Evolutionary conservation across 1,140 invertebrate genomes (phyloP).

Genomic region (Diachasma alloeum): DNA sequence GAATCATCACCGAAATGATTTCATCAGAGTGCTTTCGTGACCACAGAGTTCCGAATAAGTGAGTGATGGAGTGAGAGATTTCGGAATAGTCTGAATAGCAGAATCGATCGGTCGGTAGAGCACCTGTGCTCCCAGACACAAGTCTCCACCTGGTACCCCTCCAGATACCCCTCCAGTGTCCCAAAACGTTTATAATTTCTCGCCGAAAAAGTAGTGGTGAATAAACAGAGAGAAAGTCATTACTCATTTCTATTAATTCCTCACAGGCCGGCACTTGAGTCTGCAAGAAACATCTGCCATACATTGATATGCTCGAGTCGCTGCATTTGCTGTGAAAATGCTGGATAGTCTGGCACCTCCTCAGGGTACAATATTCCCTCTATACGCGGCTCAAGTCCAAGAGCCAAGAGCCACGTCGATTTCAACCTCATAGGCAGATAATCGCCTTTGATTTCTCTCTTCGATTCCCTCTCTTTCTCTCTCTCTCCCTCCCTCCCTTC

Average conservation of each 20-base stretch:
- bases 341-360: slow-evolving; percentile 25
- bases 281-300: neutral
- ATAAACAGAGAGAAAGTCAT: neutral
- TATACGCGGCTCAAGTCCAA: slow-evolving; percentile 36
- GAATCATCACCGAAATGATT: no score
- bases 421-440: slow-evolving; percentile 64
- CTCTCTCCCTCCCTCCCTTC: slow-evolving; percentile 19
- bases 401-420: slow-evolving; percentile 58
- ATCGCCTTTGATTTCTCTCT: slow-evolving; percentile 66
- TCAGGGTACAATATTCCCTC: slow-evolving; percentile 13
- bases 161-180: neutral
- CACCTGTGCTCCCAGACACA: no score
- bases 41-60: no score
- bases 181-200: neutral
- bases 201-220: neutral
- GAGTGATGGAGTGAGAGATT: no score
- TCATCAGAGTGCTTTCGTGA: no score
- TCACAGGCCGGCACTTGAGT: neutral
- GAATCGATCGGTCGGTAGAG: no score
- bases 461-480: slow-evolving; percentile 49
- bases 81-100: no score
- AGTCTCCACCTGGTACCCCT: no score
- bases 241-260: neutral
- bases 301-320: neutral
- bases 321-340: slow-evolving; percentile 1